Percentiles rank a stretch among this genome's conserved stretches.
phyloP scores from a whole-genome alignment of 2,797 vertebrate species.

The Crenuchus spilurus region DNA sequence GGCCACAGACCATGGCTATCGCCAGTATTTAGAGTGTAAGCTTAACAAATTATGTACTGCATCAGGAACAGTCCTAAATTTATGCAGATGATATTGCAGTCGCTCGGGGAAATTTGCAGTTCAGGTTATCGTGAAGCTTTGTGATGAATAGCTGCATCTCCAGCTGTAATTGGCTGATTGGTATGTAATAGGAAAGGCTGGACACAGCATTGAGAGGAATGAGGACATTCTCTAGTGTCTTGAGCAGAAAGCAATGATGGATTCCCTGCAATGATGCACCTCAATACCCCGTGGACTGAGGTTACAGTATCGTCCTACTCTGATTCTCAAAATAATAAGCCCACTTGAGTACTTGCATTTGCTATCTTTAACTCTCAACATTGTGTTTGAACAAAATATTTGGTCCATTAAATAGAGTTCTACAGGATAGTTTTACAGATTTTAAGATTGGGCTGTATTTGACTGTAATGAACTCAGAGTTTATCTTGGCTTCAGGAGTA shows the following conservation, averaged over 20 bases:
- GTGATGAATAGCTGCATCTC: constrained; percentile 36
- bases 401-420: not conserved
- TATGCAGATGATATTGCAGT: not conserved
- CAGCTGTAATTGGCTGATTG: constrained; percentile 41
- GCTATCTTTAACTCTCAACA: not conserved
- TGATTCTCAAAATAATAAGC: constrained; percentile 21
- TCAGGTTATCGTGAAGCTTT: constrained; percentile 3
- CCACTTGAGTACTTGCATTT: not conserved
- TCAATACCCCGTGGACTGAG: not conserved
- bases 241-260: constrained; percentile 21
- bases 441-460: not conserved
- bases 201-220: constrained; percentile 24
- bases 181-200: not conserved
- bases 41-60: not conserved
- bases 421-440: not conserved
- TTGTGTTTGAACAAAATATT: not conserved
- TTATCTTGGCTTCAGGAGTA: not conserved
- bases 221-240: constrained; percentile 7
- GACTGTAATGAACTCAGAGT: not conserved
- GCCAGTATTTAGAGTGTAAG: not conserved
- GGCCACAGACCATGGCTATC: constrained; percentile 13
- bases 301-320: not conserved
- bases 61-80: constrained; percentile 13
- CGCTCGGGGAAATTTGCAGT: constrained; percentile 8
- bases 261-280: not conserved